A percentile compares a stretch with the other conserved stretches of the same genome.
Conservation (phyloP, 2,797 vertebrate genomes). For the Peromyscus aztecus region DNA sequence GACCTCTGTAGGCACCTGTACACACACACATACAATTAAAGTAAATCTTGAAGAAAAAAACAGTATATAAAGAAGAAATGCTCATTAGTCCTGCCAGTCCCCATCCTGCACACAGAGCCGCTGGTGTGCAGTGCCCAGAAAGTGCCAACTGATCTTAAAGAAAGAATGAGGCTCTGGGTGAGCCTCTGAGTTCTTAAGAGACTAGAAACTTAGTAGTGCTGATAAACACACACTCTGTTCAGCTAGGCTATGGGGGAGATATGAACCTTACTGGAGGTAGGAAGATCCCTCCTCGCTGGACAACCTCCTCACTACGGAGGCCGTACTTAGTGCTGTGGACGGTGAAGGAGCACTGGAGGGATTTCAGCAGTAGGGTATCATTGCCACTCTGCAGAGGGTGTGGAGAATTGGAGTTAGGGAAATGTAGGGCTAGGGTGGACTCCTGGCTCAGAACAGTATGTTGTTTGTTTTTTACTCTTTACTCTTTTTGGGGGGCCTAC, state of each 20-base stretch:
- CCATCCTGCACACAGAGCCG: neutral
- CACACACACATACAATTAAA: neutral
- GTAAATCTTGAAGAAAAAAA: neutral
- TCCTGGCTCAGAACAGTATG: neutral
- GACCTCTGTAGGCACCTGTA: neutral
- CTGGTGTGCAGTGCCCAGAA: neutral
- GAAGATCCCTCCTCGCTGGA: neutral
- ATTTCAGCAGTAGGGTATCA: neutral
- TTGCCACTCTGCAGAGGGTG: neutral
- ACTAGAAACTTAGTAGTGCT: slow-evolving; percentile 3
- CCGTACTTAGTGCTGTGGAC: neutral
- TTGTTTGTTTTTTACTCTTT: no score
- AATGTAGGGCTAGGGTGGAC: neutral
- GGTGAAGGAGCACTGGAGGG: neutral
- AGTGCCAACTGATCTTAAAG: neutral
- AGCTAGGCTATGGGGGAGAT: neutral
- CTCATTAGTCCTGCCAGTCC: neutral
- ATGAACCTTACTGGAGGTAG: neutral
- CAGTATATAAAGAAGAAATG: neutral
- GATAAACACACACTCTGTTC: slow-evolving; percentile 19
- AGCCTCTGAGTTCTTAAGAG: slow-evolving; percentile 49
- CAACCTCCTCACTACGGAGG: neutral
- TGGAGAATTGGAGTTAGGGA: slow-evolving; percentile 6
- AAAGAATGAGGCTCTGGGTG: neutral
- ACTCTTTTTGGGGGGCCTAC: no score